Evolutionary conservation across 2,797 vertebrate genomes (phyloP).

Genomic region (Clarias pachynema): DNA sequence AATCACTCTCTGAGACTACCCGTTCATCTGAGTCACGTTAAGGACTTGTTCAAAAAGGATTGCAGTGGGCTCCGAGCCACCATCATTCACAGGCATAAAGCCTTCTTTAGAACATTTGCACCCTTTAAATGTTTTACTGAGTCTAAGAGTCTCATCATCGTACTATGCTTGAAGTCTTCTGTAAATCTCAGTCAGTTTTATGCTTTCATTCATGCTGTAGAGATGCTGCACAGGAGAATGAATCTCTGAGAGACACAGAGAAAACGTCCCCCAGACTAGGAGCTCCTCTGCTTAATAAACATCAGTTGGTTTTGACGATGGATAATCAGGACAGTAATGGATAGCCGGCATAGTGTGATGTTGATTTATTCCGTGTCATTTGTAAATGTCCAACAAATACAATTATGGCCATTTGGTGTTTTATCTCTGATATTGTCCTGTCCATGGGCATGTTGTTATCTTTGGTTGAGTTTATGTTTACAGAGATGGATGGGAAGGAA

Average conservation of each 20-base stretch:
- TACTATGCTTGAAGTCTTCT: too few species aligned
- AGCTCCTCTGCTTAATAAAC: background rate
- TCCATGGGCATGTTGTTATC: background rate
- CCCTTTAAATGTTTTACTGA: too few species aligned
- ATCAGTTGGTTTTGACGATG: background rate
- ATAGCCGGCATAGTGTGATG: background rate
- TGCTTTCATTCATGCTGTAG: constrained; percentile 6
- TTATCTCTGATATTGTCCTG: constrained; percentile 22
- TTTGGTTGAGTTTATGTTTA: constrained; percentile 4
- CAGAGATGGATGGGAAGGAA: background rate
- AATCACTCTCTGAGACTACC: too few species aligned
- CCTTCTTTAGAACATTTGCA: too few species aligned
- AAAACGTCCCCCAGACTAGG: background rate
- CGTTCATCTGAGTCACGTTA: too few species aligned
- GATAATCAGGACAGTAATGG: constrained; percentile 11
- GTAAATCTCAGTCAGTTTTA: too few species aligned
- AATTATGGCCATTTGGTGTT: constrained; percentile 15
- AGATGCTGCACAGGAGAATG: background rate
- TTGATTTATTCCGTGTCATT: constrained; percentile 17
- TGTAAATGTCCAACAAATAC: constrained; percentile 16
- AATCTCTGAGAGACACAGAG: background rate
- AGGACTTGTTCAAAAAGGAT: too few species aligned
- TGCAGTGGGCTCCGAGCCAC: too few species aligned
- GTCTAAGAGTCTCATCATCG: too few species aligned
- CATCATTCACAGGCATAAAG: too few species aligned